Conservation (phyloP, 1,140 invertebrate species). For the Venturia canescens region DNA sequence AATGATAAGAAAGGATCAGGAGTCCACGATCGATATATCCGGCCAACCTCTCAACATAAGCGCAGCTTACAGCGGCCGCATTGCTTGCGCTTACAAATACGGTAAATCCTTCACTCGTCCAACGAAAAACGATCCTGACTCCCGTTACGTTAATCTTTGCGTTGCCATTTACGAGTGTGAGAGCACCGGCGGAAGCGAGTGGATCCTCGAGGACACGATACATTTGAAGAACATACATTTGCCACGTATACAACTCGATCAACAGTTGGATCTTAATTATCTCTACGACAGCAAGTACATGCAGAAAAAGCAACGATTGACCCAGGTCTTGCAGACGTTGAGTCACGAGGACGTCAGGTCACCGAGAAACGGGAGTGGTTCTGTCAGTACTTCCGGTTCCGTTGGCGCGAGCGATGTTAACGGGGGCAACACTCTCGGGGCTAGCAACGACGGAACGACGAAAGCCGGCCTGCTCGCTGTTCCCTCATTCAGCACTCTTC, state of each 20-base stretch:
- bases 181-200: constrained; percentile 97
- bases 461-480: constrained; percentile 85
- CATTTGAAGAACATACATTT: constrained; percentile 92
- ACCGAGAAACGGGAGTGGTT: constrained; percentile 68
- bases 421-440: constrained; percentile 62
- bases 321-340: constrained; percentile 82
- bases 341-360: constrained; percentile 78
- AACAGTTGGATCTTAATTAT: constrained; percentile 89
- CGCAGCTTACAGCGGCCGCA: constrained; percentile 96
- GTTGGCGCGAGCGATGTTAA: constrained; percentile 63
- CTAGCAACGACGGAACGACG: constrained; percentile 68
- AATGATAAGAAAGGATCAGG: constrained; percentile 89
- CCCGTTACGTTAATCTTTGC: constrained; percentile 93
- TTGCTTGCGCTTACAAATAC: constrained; percentile 97
- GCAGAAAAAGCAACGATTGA: constrained; percentile 86
- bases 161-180: constrained; percentile 99
- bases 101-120: constrained; percentile 90
- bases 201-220: constrained; percentile 99
- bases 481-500: constrained; percentile 94
- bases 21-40: constrained; percentile 91
- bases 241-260: constrained; percentile 87
- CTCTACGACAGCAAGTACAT: constrained; percentile 89
- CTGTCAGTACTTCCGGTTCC: background rate
- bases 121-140: constrained; percentile 86
- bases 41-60: constrained; percentile 94